These are phyloP conservation scores for Anguilla pacifica DNA, from an alignment of 2,797 vertebrate species.

Conservation along the genomic window DNA sequence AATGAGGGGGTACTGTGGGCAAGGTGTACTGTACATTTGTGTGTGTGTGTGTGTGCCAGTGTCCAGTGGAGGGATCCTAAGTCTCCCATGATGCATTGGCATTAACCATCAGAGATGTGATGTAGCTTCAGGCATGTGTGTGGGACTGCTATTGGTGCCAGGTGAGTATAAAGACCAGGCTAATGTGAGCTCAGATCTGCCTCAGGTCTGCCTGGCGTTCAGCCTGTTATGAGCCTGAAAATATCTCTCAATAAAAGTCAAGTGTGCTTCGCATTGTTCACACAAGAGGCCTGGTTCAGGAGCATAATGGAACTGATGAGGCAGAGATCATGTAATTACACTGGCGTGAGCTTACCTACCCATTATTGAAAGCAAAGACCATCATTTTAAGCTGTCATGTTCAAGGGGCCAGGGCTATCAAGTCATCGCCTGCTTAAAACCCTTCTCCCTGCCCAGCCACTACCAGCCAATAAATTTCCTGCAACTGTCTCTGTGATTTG, in stretches of 20 bases:
- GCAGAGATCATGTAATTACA: conserved; percentile 90
- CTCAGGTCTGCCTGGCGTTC: conserved; percentile 47
- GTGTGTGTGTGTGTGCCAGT: too few relatives aligned
- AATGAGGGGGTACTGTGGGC: too few relatives aligned
- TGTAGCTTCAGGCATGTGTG: conserved; percentile 37
- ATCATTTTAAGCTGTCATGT: conserved; percentile 91
- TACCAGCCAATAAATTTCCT: conserved; percentile 50
- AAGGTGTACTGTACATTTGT: too few relatives aligned
- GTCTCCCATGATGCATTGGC: conserved; percentile 57
- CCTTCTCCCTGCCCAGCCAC: conserved; percentile 36
- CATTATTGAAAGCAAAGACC: conserved; percentile 92
- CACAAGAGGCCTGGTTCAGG: conserved; percentile 88
- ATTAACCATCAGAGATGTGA: conserved; percentile 61
- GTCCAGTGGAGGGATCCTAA: too few relatives aligned
- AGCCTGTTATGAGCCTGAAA: conserved; percentile 68
- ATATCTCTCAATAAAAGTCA: conserved; percentile 91
- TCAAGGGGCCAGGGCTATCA: conserved; percentile 78
- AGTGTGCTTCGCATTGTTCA: conserved; percentile 91
- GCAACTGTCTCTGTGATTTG: conserved; percentile 22
- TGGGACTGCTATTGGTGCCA: not conserved
- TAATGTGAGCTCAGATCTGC: conserved; percentile 28
- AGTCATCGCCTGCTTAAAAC: conserved; percentile 68
- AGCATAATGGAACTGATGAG: conserved; percentile 88
- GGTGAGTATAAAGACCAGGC: conserved; percentile 34
- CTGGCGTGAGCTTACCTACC: conserved; percentile 87